phyloP scores from a whole-genome alignment of 2,888 invertebrate species.

The Smittia aterrima region DNA sequence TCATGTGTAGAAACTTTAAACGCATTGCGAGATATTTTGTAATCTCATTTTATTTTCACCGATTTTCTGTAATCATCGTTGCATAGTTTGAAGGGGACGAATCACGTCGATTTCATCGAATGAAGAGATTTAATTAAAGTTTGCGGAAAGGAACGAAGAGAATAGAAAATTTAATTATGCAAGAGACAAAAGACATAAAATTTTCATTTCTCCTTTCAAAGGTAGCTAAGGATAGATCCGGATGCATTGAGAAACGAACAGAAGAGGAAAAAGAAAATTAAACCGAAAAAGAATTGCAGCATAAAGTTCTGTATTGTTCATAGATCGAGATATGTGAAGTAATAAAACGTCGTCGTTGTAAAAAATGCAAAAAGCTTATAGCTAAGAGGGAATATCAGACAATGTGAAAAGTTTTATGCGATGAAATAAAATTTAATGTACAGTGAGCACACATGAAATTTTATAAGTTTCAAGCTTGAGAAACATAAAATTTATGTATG shows the following conservation, averaged over 20 bases:
- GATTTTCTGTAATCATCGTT: not conserved
- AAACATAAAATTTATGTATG: conserved; percentile 37
- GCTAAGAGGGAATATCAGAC: conserved; percentile 30
- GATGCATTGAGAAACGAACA: not conserved
- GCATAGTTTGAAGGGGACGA: not conserved
- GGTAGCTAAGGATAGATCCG: not conserved
- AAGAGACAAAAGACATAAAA: conserved; percentile 22
- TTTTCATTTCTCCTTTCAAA: not conserved
- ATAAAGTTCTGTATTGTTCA: not conserved
- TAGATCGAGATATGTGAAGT: not conserved
- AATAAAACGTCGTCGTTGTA: conserved; percentile 20
- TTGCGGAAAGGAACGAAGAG: not conserved
- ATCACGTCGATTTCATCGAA: not conserved
- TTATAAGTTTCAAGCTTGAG: conserved; percentile 40
- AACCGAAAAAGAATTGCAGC: conserved; percentile 13
- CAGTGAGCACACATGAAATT: conserved; percentile 20
- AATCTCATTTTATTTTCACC: too few species aligned
- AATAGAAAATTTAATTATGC: conserved; percentile 9
- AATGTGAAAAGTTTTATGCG: conserved; percentile 29
- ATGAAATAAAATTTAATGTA: conserved; percentile 41
- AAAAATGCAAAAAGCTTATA: conserved; percentile 9
- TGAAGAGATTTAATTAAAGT: not conserved
- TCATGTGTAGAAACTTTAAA: not conserved
- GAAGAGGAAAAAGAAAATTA: conserved; percentile 11
- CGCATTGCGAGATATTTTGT: not conserved